Evolutionary conservation across 2,113 vertebrate species (phyloP), one percentile per base, ranked within the genome.

Genomic region (Rhabdomys dilectus): DNA sequence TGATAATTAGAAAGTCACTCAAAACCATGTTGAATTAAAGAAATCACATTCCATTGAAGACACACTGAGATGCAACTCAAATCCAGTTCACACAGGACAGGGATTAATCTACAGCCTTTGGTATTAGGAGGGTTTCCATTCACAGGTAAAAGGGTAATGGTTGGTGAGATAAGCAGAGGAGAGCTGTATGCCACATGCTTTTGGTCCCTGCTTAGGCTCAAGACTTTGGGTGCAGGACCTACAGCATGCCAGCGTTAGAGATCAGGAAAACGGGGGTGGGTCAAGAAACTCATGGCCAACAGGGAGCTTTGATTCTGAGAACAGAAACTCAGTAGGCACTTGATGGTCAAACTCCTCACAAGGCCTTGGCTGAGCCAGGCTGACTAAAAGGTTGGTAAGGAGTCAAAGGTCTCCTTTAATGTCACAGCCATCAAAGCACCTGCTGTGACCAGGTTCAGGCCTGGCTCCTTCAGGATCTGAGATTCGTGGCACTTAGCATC

Each of bases 81-180:
- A 29, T 16, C 19, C 45, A 34, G 26, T 77, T 56, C 36, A 4
- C 34, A 42, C 19, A 19, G 53, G 42, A 22, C 78, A 68, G 8
- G 24, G 15, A 31, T 2, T 13, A 70, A 48, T 31, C 16, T 11
- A 12, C 1, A 34, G 48, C 2, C 34, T 29, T 53, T 7, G 0
- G 12, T 24, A 39, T 84, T 48, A 39, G 82, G 77, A 5, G 24
- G 36, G 62, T 60, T 17, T 29, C 36, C 6, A 0, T n/a, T n/a
- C 4, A 0, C 4, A 24, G 19, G 12, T 26, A 34, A 53, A 64
- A 39, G 24, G 5, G n/a, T 1, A 29, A 2, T 36, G 39, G 45
- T 5, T 11, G 17, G n/a, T 12, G 17, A 39, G 56, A 0, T 1
- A 24, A 31, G 39, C 42, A 17, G 22, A 45, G n/a, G 24, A 56